Evolutionary conservation across 2,113 vertebrate genomes (phyloP).

Genomic region (Gila orcuttii): DNA sequence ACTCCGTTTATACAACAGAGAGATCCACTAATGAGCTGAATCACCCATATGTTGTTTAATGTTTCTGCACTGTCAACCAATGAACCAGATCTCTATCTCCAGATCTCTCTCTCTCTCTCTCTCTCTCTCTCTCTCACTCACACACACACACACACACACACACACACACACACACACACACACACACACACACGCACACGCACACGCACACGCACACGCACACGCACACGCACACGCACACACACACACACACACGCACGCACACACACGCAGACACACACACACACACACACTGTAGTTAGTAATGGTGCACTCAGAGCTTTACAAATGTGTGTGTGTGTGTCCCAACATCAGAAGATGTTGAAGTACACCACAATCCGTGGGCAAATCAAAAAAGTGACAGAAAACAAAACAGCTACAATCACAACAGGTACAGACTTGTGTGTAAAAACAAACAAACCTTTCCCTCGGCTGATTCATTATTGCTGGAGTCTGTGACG

Average conservation of each 20-base stretch:
- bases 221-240: too few relatives aligned
- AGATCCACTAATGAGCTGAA: constrained; percentile 21
- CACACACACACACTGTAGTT: too few relatives aligned
- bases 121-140: neutral
- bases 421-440: neutral
- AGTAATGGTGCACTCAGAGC: too few relatives aligned
- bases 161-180: too few relatives aligned
- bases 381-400: neutral
- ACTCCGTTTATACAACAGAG: neutral
- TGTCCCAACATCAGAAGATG: neutral
- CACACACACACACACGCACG: too few relatives aligned
- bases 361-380: neutral
- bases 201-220: too few relatives aligned
- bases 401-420: neutral
- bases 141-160: too few relatives aligned
- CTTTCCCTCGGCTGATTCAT: neutral
- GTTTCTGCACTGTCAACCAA: constrained; percentile 14
- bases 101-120: neutral
- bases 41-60: constrained; percentile 5
- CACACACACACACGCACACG: too few relatives aligned
- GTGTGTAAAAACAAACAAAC: neutral
- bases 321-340: too few relatives aligned
- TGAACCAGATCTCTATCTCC: neutral
- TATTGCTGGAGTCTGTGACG: neutral
- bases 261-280: too few relatives aligned